Conservation (phyloP, 2,888 invertebrate species). For the Agelastica alni region DNA sequence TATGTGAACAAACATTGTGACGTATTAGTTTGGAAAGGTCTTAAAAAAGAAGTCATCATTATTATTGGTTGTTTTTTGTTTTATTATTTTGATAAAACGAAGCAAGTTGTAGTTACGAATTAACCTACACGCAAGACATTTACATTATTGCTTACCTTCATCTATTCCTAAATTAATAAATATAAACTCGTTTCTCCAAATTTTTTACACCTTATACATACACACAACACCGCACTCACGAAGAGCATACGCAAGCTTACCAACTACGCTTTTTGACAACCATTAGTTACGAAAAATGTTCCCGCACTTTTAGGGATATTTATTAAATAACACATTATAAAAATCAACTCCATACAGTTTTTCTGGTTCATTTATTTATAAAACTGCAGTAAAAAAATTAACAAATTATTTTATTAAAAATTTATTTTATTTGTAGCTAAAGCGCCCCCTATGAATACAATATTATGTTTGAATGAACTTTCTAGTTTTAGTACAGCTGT, state of each 20-base stretch:
- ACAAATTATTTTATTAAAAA: too few species aligned
- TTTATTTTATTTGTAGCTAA: too few species aligned
- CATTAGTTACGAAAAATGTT: not conserved
- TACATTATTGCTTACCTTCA: conserved; percentile 51
- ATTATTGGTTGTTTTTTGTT: conserved; percentile 22
- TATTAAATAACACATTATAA: too few species aligned
- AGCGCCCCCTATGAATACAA: too few species aligned
- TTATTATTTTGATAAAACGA: conserved; percentile 8
- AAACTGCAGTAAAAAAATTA: too few species aligned
- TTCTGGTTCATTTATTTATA: too few species aligned
- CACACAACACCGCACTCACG: conserved; percentile 52
- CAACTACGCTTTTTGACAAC: conserved; percentile 19
- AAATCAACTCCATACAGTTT: too few species aligned
- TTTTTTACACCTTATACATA: conserved; percentile 45
- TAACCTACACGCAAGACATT: too few species aligned
- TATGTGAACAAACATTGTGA: conserved; percentile 43
- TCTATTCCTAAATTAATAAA: conserved; percentile 53
- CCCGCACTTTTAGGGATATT: too few species aligned
- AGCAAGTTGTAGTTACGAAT: not conserved
- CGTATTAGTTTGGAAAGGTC: conserved; percentile 42
- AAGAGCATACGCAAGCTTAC: conserved; percentile 34
- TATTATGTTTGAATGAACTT: too few species aligned
- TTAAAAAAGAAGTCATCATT: conserved; percentile 41
- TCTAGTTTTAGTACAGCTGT: too few species aligned
- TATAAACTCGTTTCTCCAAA: conserved; percentile 41